Percentiles rank a stretch among this genome's conserved stretches.
Evolutionary conservation across 2,113 vertebrate genomes (phyloP).

Genomic region (Gymnocephalus cernua): DNA sequence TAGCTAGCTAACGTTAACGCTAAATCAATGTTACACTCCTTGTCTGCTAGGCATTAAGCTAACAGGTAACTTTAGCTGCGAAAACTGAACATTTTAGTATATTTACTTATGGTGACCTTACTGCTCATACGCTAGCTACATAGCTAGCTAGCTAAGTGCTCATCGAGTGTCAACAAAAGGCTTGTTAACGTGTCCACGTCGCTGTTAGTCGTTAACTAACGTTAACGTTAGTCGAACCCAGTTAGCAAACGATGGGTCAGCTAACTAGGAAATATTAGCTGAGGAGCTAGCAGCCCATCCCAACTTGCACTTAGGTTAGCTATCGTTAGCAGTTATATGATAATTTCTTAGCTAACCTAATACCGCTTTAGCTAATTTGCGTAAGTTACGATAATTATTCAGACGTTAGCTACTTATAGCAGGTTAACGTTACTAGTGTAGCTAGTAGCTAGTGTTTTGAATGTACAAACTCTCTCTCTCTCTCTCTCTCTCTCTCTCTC

Average conservation of each 20-base stretch:
- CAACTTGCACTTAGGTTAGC: neutral
- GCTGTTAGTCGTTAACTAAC: neutral
- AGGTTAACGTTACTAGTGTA: neutral
- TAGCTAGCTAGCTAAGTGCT: too few relatives aligned
- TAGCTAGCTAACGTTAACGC: neutral
- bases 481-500: too few relatives aligned
- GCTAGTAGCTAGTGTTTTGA: too few relatives aligned
- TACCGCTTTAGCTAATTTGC: neutral
- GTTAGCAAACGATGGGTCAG: neutral
- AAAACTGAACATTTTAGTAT: neutral
- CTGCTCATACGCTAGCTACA: too few relatives aligned
- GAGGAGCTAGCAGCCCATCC: constrained; percentile 17
- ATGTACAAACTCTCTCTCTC: too few relatives aligned
- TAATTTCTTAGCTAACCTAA: neutral
- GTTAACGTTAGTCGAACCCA: neutral
- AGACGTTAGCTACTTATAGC: neutral
- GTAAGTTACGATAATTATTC: accelerated
- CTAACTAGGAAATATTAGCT: constrained; percentile 12
- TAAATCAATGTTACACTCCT: constrained; percentile 2
- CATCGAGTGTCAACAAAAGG: neutral
- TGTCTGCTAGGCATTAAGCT: constrained; percentile 5
- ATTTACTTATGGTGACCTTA: neutral
- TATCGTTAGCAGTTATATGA: neutral
- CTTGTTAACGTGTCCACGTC: too few relatives aligned
- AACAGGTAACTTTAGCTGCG: constrained; percentile 30